These are phyloP conservation scores for Brachionus paranguensis DNA, from an alignment of 1,140 invertebrate genomes.

Conservation along the genomic window DNA sequence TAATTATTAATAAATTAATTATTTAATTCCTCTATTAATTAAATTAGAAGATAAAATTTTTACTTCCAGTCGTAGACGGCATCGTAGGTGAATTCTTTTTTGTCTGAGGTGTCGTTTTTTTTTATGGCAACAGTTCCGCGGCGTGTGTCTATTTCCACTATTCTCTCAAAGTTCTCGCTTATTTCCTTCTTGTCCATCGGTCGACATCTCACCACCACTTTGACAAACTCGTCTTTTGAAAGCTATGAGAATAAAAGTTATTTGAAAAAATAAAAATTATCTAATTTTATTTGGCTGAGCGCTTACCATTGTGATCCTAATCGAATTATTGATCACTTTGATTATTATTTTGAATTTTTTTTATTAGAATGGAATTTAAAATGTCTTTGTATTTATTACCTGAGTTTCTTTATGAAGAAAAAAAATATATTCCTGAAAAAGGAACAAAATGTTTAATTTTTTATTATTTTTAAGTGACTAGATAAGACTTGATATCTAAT, in stretches of 20 bases:
- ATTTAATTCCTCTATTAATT: slow-evolving; percentile 66
- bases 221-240: slow-evolving; percentile 65
- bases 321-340: neutral
- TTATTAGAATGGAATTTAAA: no score
- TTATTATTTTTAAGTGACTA: no score
- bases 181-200: slow-evolving; percentile 77
- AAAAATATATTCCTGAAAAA: no score
- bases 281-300: neutral
- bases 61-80: slow-evolving; percentile 65
- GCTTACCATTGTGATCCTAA: neutral
- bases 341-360: neutral
- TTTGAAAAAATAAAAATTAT: neutral
- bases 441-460: no score
- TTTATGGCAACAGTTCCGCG: slow-evolving; percentile 1
- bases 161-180: slow-evolving; percentile 63
- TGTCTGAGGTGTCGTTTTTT: slow-evolving; percentile 58
- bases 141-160: slow-evolving; percentile 14
- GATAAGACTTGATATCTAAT: no score
- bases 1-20: no score
- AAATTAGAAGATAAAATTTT: slow-evolving; percentile 54
- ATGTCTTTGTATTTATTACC: no score
- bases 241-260: neutral
- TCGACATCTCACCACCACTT: slow-evolving; percentile 84
- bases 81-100: slow-evolving; percentile 72
- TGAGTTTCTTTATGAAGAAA: no score